Evolutionary conservation across 2,888 invertebrate genomes (phyloP), one percentile per base, ranked within the genome.

Genomic region (Drosophila stalkeri): DNA sequence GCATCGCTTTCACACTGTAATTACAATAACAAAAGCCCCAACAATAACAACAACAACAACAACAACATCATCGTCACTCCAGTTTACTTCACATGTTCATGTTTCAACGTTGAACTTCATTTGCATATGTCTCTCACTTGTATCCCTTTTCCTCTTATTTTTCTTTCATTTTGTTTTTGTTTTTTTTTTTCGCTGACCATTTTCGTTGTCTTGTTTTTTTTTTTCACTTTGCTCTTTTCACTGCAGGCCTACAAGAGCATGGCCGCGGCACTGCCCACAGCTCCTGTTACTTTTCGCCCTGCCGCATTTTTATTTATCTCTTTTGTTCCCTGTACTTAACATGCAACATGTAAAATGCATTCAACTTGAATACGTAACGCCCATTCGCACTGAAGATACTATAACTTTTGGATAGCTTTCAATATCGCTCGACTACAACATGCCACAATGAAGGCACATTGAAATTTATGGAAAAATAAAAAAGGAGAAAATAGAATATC

Each of bases 301-400:
- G 16, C n/a, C n/a, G n/a, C n/a, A 44, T 20, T 49, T 75, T 43
- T 27, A 64, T 43, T 44, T 49, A 43, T 43, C 27, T 43, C 27
- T 59, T 62, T 23, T 57, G 33, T 14, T 41, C n/a, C 23, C 55
- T 37, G 69, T 37, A 33, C 51, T 37, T 16, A 47, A 44, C 64
- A 57, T 57, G 73, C 65, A 73, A 72, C 72, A 70, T 76, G 64
- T 61, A 16, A 62, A 68, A 57, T 61, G 59, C 75, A 65, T 51
- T 62, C 65, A 55, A 61, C 37, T 31, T 39, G 66, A 59, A 77
- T 23, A 2, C 23, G 63, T 18, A 31, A 57, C 74, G 49, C 66
- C 75, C 43, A 43, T 35, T n/a, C 9, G 49, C n/a, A 39, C 16
- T 33, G n/a, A 20, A 44, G 16, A n/a, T 4, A 12, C 20, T 8